Evolutionary conservation across 1,140 invertebrate species (phyloP), one percentile per base, ranked within the genome.

Genomic region (Trichomalopsis sarcophagae): DNA sequence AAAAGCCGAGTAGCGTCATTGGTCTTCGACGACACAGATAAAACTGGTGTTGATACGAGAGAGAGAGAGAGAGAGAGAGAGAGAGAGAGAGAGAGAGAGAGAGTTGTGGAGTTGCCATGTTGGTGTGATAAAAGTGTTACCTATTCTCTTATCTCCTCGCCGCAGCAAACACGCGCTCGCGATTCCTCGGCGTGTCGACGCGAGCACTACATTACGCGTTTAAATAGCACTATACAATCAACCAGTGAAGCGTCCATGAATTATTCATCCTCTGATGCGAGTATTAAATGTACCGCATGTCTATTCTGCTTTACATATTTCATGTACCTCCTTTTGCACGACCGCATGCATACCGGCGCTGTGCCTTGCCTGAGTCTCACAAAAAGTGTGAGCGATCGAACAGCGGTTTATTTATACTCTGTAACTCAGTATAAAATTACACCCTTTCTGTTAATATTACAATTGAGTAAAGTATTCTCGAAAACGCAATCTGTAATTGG

Each of bases 121-220:
- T 4, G 40, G 74, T 62, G 71, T 62, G 71, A 82, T 82, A 83
- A 83, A 77, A 77, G 47, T 40, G 47, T 83, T 77, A 77, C 62
- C 74, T 83, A 83, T 77, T 83, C 55, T 47, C 36, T 83, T 83
- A 68, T 83, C 50, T 47, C 2, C 11, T 2, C 2, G 40, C 10
- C 7, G 40, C 23, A 23, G 23, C 36, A 83, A 68, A 47, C 50
- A n/a, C 55, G 13, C 27, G 23, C 36, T 23, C 50, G 23, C 13
- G n/a, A 40, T 66, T 40, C 9, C 6, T 27, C 40, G 14, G 0
- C 36, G 36, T n/a, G 36, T 7, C 11, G 2, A 71, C 27, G 23
- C 14, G 47, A 69, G 66, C 23, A 44, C 23, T 81, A 82, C 1
- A 62, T 62, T 62, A 40, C 47, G 62, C 55, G n/a, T 62, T 81